phyloP scores from a whole-genome alignment of 2,113 vertebrate genomes.

The Turnix velox region DNA sequence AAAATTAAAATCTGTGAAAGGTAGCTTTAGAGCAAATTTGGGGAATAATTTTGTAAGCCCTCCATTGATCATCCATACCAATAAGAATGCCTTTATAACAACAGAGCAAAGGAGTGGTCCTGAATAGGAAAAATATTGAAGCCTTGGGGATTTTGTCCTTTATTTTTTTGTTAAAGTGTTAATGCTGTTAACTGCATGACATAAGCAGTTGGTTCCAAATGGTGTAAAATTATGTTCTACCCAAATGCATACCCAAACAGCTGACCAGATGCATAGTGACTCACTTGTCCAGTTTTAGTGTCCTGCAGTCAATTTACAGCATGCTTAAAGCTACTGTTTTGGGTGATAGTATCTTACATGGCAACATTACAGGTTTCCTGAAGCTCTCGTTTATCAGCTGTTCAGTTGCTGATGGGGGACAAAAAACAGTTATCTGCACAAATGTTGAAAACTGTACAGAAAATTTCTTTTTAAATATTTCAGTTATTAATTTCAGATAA shows the following conservation, averaged over 20 bases:
- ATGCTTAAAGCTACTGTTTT: not conserved
- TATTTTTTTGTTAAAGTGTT: not conserved
- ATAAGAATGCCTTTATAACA: not conserved
- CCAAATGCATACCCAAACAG: too few relatives aligned
- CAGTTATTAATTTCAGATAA: not conserved
- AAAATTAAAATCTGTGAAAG: not conserved
- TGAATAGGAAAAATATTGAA: not conserved
- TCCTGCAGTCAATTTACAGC: not conserved
- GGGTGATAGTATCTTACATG: not conserved
- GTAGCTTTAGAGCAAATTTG: not conserved
- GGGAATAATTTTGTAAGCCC: not conserved
- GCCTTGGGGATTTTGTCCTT: not conserved
- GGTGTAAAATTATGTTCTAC: not conserved
- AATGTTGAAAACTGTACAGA: not conserved
- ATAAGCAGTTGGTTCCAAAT: not conserved
- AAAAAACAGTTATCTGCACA: not conserved
- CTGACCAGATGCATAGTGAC: not conserved
- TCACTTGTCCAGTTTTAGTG: not conserved
- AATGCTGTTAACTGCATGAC: not conserved
- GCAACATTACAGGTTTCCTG: not conserved
- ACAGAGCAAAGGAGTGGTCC: not conserved
- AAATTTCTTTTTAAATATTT: not conserved
- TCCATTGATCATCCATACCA: not conserved
- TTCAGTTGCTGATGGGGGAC: not conserved
- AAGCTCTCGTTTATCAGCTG: not conserved